Base-by-base conservation (phyloP, 2,797 vertebrate genomes). In the Eidolon dupreanum region DNA sequence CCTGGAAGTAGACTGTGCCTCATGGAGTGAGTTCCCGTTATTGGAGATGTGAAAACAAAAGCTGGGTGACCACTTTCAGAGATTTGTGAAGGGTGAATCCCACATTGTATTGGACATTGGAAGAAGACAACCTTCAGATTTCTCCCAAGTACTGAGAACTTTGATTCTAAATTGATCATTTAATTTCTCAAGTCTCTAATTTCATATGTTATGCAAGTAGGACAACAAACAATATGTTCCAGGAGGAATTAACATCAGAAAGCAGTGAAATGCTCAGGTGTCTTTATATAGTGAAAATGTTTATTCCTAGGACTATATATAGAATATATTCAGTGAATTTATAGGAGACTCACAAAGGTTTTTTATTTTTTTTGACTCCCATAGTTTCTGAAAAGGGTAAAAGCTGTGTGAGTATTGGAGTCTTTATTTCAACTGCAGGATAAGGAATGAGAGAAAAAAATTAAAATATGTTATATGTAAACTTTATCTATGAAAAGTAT, bases 381-480 rank as follows among this genome's bases (percentile, higher is more conserved):
- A 10, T 0, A 6, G 28, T 82, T 51, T 33, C 55, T 57, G 6
- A 38, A 87, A 95, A 79, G 55, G 36, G 22, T 38, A 28, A 46
- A 73, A 73, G 19, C 24, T 41, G 1, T 33, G 9, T 78, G 70
- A 63, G 20, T 68, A 55, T 46, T 41, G 20, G 16, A 68, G 5
- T 59, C 10, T 90, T 59, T 75, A 0, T 65, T 71, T 88, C 81
- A 93, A n/a, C n/a, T 57, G 6, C 24, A 92, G 79, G 22, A 46
- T 61, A 77, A 87, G 43, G 15, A 88, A 74, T 43, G 20, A 85
- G 84, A 96, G 61, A 55, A 53, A 90, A n/a, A 85, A 49, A 43
- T 43, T 65, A 55, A 84, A 63, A 8, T 5, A 1, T 12, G 17
- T 94, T 49, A 19, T 24, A 6, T 87, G 11, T 79, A 41, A 77